Conservation (phyloP, 2,113 vertebrate genomes). For the Perccottus glenii region DNA sequence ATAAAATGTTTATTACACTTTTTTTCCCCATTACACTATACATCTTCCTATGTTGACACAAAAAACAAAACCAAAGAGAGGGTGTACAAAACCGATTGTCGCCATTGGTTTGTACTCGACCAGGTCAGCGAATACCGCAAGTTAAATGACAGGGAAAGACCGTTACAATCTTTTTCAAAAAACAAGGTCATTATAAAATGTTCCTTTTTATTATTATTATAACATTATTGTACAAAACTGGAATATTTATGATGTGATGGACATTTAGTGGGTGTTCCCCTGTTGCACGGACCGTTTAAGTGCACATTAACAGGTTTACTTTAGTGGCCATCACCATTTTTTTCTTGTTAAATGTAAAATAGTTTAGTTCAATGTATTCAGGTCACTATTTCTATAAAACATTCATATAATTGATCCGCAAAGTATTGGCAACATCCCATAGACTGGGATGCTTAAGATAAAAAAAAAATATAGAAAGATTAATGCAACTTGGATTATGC, state of each 20-base stretch:
- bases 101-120: neutral
- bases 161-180: too few relatives aligned
- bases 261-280: too few relatives aligned
- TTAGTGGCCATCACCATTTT: too few relatives aligned
- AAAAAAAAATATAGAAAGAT: neutral
- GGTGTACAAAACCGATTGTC: slow-evolving; percentile 29
- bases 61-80: slow-evolving; percentile 21
- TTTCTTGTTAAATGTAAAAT: neutral
- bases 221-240: neutral
- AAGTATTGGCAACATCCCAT: too few relatives aligned
- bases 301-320: too few relatives aligned
- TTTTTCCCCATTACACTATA: slow-evolving; percentile 42
- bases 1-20: slow-evolving; percentile 68
- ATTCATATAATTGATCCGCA: too few relatives aligned
- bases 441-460: too few relatives aligned
- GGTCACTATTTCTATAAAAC: too few relatives aligned
- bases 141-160: neutral
- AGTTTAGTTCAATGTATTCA: too few relatives aligned
- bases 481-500: neutral
- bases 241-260: neutral
- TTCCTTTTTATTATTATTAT: neutral
- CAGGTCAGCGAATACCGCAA: neutral
- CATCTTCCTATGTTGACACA: slow-evolving; percentile 45
- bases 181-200: too few relatives aligned
- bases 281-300: too few relatives aligned